These are phyloP conservation scores for Chionis minor DNA, from an alignment of 2,113 vertebrate species.

Conservation along the genomic window DNA sequence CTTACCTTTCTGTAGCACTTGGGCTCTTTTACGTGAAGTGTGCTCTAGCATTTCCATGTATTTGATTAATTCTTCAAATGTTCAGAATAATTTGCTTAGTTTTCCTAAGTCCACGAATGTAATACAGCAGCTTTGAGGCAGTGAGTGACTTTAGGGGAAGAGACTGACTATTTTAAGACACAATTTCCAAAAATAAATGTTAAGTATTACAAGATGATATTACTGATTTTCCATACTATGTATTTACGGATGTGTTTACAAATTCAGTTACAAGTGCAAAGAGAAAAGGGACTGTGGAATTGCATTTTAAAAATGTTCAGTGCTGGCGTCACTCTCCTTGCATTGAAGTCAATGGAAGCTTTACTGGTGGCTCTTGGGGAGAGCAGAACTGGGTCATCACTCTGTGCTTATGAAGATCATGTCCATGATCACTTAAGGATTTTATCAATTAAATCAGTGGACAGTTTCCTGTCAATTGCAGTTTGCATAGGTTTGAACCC, in stretches of 20 bases:
- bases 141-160: neutral
- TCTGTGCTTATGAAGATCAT: neutral
- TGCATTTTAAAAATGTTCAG: neutral
- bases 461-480: neutral
- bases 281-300: neutral
- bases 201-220: neutral
- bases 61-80: neutral
- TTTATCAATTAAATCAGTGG: neutral
- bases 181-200: neutral
- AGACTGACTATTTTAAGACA: neutral
- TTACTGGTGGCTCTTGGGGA: neutral
- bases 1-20: neutral
- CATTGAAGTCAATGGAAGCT: neutral
- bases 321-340: neutral
- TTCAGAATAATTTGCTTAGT: neutral
- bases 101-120: neutral
- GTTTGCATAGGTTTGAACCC: neutral
- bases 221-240: neutral
- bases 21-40: neutral
- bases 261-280: neutral
- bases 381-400: neutral
- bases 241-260: neutral
- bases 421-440: neutral
- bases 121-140: neutral
- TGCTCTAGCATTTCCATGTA: neutral